Evolutionary conservation across 2,113 vertebrate genomes (phyloP).

Genomic region (Hippolais icterina): DNA sequence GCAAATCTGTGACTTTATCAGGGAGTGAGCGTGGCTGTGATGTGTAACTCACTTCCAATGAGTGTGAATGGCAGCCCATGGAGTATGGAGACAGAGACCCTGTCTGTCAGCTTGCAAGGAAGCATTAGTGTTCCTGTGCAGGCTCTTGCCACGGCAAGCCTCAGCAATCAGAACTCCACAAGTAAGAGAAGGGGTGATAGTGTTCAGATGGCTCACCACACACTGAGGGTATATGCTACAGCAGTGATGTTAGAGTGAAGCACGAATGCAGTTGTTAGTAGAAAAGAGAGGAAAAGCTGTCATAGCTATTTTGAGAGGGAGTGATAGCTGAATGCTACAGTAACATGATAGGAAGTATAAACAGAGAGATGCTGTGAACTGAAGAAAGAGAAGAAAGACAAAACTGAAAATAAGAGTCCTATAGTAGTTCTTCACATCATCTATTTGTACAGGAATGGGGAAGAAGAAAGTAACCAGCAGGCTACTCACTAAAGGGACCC

Average conservation of each 20-base stretch:
- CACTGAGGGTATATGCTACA: not conserved
- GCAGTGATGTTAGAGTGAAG: not conserved
- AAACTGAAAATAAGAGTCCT: not conserved
- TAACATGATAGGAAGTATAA: not conserved
- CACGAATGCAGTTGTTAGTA: not conserved
- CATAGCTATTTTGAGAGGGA: not conserved
- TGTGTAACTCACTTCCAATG: not conserved
- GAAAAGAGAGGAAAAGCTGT: not conserved
- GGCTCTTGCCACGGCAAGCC: not conserved
- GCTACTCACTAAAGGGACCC: not conserved
- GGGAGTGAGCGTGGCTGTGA: not conserved
- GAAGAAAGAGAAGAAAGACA: not conserved
- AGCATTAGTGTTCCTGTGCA: not conserved
- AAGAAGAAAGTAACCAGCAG: not conserved
- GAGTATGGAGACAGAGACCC: not conserved
- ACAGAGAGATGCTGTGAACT: not conserved
- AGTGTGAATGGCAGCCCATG: not conserved
- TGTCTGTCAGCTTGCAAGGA: not conserved
- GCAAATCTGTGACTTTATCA: not conserved
- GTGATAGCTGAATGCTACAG: not conserved
- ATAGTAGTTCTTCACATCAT: not conserved
- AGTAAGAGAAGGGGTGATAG: not conserved
- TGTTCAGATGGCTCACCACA: not conserved
- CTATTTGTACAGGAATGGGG: not conserved
- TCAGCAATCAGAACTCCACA: fast-evolving